Evolutionary conservation across 2,888 invertebrate species (phyloP).

Genomic region (Drosophila kokeensis): DNA sequence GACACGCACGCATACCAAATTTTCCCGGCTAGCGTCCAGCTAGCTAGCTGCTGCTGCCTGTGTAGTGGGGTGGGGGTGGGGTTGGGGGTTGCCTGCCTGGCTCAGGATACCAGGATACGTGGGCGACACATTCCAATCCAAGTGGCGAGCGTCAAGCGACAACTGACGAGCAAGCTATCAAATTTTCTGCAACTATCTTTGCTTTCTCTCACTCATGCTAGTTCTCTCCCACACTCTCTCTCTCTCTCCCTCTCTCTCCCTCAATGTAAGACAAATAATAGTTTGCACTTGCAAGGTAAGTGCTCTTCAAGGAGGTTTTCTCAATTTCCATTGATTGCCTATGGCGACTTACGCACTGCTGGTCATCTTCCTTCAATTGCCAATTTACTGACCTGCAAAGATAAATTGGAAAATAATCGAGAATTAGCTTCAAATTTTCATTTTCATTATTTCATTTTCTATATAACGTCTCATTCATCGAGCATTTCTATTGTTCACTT

Average conservation of each 20-base stretch:
- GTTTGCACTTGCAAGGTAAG: neutral
- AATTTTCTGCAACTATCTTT: slow-evolving; percentile 18
- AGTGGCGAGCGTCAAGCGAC: slow-evolving; percentile 45
- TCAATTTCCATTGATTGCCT: neutral
- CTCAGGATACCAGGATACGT: slow-evolving; percentile 52
- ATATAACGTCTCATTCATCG: neutral
- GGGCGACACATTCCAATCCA: slow-evolving; percentile 47
- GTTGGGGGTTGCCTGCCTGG: no score
- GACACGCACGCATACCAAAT: slow-evolving; percentile 74
- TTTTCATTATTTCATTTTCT: neutral
- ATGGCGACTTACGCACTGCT: slow-evolving; percentile 16
- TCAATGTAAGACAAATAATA: slow-evolving; percentile 34
- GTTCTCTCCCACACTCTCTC: neutral
- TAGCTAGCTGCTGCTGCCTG: neutral
- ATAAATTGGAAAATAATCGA: slow-evolving; percentile 47
- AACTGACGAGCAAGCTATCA: slow-evolving; percentile 28
- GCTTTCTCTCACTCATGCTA: neutral
- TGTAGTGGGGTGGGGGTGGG: neutral
- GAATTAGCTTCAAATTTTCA: slow-evolving; percentile 35
- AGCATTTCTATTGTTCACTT: slow-evolving; percentile 1
- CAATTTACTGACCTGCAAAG: slow-evolving; percentile 64
- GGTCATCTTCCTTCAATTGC: slow-evolving; percentile 3
- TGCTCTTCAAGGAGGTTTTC: neutral
- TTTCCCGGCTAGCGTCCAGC: slow-evolving; percentile 40
- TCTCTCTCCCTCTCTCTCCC: neutral